Percentiles rank a stretch among this genome's conserved stretches.
Evolutionary conservation across 1,140 invertebrate species (phyloP).

Genomic region (Scaptomyza montana): DNA sequence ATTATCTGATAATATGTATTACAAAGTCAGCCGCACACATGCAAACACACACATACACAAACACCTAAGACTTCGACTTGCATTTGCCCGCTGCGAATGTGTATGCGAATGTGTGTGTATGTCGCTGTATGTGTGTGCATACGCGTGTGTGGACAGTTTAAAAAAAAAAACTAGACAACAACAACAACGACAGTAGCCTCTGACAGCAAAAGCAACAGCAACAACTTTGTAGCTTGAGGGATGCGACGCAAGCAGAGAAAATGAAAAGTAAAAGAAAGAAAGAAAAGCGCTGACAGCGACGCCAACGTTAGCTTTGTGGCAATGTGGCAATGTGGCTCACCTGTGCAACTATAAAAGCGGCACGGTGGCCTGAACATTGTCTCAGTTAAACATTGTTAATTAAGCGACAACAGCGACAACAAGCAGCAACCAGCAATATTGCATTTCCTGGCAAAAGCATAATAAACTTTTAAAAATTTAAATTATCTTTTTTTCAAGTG

Average conservation of each 20-base stretch:
- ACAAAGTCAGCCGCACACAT: conserved; percentile 54
- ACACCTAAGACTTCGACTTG: conserved; percentile 62
- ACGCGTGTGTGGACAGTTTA: conserved; percentile 24
- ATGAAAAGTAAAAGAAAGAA: background rate
- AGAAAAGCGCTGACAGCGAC: conserved; percentile 6
- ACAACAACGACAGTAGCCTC: background rate
- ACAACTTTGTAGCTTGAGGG: conserved; percentile 35
- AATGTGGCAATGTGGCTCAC: conserved; percentile 6
- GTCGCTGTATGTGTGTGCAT: too few species aligned
- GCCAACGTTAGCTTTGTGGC: conserved; percentile 21
- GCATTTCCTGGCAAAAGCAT: background rate
- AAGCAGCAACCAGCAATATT: conserved; percentile 21
- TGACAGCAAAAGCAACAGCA: conserved; percentile 3
- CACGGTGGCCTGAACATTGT: conserved; percentile 57
- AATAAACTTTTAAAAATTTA: background rate
- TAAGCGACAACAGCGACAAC: conserved; percentile 54
- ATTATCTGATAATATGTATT: conserved; percentile 68
- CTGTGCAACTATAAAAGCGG: conserved; percentile 73
- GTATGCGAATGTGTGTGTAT: conserved; percentile 1
- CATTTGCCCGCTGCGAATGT: conserved; percentile 8
- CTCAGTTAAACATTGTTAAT: conserved; percentile 79
- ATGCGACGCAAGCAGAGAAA: conserved; percentile 30
- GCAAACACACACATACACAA: conserved; percentile 37
- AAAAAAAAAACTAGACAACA: conserved; percentile 30
- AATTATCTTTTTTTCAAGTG: conserved; percentile 24